These are phyloP conservation scores for Microplitis demolitor DNA, from an alignment of 1,140 invertebrate species.

Conservation along the genomic window DNA sequence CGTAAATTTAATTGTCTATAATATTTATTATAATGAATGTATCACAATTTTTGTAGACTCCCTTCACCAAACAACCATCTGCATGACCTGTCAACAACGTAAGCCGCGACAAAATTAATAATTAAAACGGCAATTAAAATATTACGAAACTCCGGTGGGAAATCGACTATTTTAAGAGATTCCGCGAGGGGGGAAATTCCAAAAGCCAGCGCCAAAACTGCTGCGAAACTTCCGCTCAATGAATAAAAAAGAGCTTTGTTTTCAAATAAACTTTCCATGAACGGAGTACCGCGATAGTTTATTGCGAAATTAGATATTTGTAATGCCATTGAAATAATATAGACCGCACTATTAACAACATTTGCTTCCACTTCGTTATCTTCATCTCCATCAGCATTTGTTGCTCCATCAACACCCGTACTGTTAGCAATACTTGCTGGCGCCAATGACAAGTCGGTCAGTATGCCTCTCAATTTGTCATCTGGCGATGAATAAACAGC, in stretches of 20 bases:
- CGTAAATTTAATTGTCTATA: neutral
- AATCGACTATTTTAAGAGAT: constrained; percentile 89
- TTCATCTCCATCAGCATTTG: constrained; percentile 63
- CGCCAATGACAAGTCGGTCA: constrained; percentile 14
- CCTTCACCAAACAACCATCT: constrained; percentile 89
- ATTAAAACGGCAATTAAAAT: constrained; percentile 79
- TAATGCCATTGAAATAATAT: constrained; percentile 95
- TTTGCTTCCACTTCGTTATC: constrained; percentile 89
- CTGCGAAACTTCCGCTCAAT: constrained; percentile 73
- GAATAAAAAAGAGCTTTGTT: constrained; percentile 94
- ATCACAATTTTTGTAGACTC: constrained; percentile 58
- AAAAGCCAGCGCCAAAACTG: constrained; percentile 77
- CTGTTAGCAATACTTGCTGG: constrained; percentile 20
- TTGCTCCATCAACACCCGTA: neutral
- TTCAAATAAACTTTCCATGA: constrained; percentile 94
- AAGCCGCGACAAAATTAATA: constrained; percentile 83
- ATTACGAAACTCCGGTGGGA: constrained; percentile 85
- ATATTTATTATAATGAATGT: constrained; percentile 13
- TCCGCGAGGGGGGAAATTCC: constrained; percentile 79
- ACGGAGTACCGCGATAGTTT: constrained; percentile 98
- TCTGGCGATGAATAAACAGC: constrained; percentile 67
- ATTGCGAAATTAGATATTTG: constrained; percentile 99
- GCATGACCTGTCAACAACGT: constrained; percentile 81
- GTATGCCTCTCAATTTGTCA: constrained; percentile 58
- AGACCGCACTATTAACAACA: constrained; percentile 96